Percentiles rank a stretch among this genome's conserved stretches.
These are phyloP conservation scores for Pachydiplax longipennis DNA, from an alignment of 2,888 invertebrate genomes.

Conservation along the genomic window DNA sequence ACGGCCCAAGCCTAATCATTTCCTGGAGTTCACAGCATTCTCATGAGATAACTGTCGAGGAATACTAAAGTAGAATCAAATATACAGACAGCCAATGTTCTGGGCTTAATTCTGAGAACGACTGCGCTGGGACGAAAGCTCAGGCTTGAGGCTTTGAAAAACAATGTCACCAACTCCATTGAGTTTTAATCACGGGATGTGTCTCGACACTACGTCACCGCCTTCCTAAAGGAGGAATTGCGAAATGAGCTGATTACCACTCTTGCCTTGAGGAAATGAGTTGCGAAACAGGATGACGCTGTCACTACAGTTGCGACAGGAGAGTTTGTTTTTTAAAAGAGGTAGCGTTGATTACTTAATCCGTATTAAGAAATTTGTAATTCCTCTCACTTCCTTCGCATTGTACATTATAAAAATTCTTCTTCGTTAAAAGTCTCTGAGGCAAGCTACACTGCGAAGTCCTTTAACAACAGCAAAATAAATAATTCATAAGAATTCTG, in stretches of 20 bases:
- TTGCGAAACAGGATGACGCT: neutral
- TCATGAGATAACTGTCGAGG: no score
- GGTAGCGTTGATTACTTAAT: no score
- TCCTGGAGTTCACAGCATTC: no score
- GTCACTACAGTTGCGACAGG: neutral
- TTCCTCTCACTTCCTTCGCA: no score
- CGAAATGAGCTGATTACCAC: neutral
- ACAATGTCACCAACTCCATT: neutral
- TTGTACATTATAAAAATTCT: no score
- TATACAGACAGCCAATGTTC: neutral
- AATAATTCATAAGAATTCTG: no score
- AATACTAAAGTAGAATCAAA: neutral
- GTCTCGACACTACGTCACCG: neutral
- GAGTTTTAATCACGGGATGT: neutral
- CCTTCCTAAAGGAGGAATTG: neutral
- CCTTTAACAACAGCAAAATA: no score
- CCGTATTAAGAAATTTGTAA: no score
- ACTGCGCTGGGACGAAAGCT: neutral
- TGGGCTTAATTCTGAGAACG: neutral
- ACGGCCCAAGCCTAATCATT: no score
- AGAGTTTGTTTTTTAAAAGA: no score
- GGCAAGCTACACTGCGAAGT: no score
- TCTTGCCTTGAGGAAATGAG: neutral
- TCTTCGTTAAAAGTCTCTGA: no score
- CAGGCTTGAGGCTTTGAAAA: neutral